Base-by-base conservation (phyloP, 2,888 invertebrate species). In the Drosophila multiciliata region DNA sequence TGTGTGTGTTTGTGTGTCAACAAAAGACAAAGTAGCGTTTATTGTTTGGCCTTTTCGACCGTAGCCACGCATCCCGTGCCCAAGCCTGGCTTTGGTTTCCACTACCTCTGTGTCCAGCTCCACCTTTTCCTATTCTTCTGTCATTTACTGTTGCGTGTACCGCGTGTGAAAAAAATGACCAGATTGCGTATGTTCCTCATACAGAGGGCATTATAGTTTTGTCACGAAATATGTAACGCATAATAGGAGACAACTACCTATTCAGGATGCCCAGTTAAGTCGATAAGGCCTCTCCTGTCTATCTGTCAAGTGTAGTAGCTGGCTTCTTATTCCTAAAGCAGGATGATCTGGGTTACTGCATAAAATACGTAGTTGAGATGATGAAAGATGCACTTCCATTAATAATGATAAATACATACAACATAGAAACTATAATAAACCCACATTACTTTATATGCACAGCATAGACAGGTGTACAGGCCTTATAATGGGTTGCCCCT, bases 11-110 rank as follows among this genome's bases (percentile, higher is more conserved):
- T 60, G 66, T 80, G 68, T 72, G 84, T 66, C 64, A 75, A 78
- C 82, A 85, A 83, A 75, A 85, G 88, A 87, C 88, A 87, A 84
- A 84, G 75, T 82, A 73, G 61, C 69, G 76, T 66, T 73, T 78
- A 76, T 90, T 81, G 86, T 81, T 83, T 71, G 81, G 63, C 75
- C 72, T 75, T 85, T 79, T 66, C 50, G 72, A 50, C 62, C 60
- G 45, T 38, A 53, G 70, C 64, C 80, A 72, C 83, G 53, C 70
- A 70, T 52, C 55, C 64, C 52, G 53, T 49, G 62, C 75, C 66
- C 70, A 59, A 58, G 36, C 53, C 40, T 20, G n/a, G 15, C 6
- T 58, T 52, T 57, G 20, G 29, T 48, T 42, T 55, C n/a, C 23
- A 29, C 52, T 23, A 15, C 54, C 65, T 49, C 59, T 40, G 7